phyloP scores from a whole-genome alignment of 2,888 invertebrate species.

The Cephus sareptanus region DNA sequence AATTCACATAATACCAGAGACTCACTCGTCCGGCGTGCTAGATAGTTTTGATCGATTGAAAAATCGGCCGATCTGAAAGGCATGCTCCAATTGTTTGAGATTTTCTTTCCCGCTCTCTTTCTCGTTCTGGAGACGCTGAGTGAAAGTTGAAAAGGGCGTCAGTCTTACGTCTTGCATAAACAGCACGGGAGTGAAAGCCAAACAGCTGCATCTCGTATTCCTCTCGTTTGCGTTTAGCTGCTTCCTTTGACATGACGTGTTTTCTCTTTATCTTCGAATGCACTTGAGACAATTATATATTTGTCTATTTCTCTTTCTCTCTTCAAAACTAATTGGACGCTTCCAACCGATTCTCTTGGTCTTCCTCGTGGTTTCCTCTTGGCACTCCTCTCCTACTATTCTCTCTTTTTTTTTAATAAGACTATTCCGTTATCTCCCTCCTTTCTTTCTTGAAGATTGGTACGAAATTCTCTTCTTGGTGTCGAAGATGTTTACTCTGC shows the following conservation, averaged over 20 bases:
- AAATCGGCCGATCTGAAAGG: slow-evolving; percentile 3
- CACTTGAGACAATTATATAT: slow-evolving; percentile 5
- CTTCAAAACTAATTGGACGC: slow-evolving; percentile 17
- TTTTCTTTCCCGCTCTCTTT: not conserved
- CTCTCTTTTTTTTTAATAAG: not conserved
- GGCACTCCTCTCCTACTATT: not conserved
- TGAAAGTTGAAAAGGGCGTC: slow-evolving; percentile 24
- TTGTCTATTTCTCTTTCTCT: slow-evolving; percentile 17
- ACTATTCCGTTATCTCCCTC: not conserved
- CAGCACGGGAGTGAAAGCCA: slow-evolving; percentile 52
- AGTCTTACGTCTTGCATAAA: slow-evolving; percentile 49
- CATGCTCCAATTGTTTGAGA: not conserved
- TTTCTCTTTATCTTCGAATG: slow-evolving; percentile 8
- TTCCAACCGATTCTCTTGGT: slow-evolving; percentile 7
- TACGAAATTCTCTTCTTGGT: not conserved
- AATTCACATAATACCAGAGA: slow-evolving; percentile 58
- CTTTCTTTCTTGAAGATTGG: not conserved
- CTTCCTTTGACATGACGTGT: slow-evolving; percentile 12
- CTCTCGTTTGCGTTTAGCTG: slow-evolving; percentile 45
- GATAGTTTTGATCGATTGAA: slow-evolving; percentile 22
- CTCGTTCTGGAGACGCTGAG: slow-evolving; percentile 8
- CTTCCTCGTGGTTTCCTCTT: not conserved
- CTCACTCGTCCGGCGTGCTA: slow-evolving; percentile 54
- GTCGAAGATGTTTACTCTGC: not conserved
- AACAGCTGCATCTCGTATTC: slow-evolving; percentile 61